Evolutionary conservation across 1,140 invertebrate species (phyloP), one percentile per base, ranked within the genome.

Genomic region (Teleogryllus occipitalis): DNA sequence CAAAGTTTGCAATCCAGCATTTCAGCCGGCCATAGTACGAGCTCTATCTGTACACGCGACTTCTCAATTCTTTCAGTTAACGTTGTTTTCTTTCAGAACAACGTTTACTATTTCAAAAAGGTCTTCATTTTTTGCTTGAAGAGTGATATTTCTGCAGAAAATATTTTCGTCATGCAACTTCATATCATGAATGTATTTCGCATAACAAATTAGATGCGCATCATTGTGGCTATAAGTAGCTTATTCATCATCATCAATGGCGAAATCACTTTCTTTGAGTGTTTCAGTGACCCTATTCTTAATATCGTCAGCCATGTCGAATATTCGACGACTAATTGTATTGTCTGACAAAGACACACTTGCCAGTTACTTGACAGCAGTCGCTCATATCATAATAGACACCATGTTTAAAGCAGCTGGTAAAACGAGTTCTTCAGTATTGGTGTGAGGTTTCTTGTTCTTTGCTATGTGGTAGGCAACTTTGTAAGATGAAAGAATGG

Each of bases 351-450:
- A 80, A n/a, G 78, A 78, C n/a, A 80, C 74, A 22, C 74, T 73
- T 75, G 14, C 27, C 39, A 81, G 78, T 76, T 80, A 39, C 21
- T 80, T 79, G 12, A 79, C 74, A 77, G 48, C 76, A 79, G 80
- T 78, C 73, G 80, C 77, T 77, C 83, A 54, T 81, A 83, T 54
- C 82, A 82, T 82, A 80, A 80, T 78, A 77, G 73, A 74, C 77
- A 83, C 81, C 81, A 82, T 81, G 54, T 80, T 74, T 78, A 82
- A 79, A 78, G 81, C 79, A 54, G 81, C 82, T 81, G 81, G 81
- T 78, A 83, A 80, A 77, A 82, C 75, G 73, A 83, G 78, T 48
- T 82, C 77, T 48, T 83, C 82, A 49, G 80, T 81, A 81, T 82
- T 82, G 49, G 80, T 83, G 79, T 82, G 81, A 80, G 81, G 81